phyloP scores from a whole-genome alignment of 2,113 vertebrate species.

The Phocoena sinus region DNA sequence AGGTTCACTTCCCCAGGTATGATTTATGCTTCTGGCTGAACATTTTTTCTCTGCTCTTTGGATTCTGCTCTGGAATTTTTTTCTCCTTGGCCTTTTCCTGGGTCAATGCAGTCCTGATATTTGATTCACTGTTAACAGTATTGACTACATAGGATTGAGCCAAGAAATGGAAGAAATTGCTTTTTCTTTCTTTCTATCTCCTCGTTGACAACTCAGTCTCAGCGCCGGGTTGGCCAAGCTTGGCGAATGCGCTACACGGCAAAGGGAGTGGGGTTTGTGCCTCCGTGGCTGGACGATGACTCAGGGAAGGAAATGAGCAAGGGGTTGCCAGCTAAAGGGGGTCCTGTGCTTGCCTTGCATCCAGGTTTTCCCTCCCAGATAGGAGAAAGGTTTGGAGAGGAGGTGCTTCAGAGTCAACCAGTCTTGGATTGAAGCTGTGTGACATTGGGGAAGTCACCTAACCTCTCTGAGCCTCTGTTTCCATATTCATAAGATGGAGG shows the following conservation, averaged over 20 bases:
- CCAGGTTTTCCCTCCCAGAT: not conserved
- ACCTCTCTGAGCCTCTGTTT: not conserved
- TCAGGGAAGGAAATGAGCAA: not conserved
- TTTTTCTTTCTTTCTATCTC: conserved; percentile 63
- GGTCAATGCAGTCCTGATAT: conserved; percentile 68
- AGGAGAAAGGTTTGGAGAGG: not conserved
- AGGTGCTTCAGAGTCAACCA: not conserved
- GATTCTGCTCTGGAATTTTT: conserved; percentile 47
- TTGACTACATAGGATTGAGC: conserved; percentile 66
- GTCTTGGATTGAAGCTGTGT: not conserved
- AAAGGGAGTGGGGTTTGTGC: fast-evolving
- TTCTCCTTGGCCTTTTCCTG: conserved; percentile 61
- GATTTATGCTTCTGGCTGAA: not conserved
- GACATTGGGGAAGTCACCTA: not conserved
- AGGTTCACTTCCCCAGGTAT: not conserved
- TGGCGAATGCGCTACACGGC: fast-evolving
- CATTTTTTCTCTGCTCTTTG: conserved; percentile 28
- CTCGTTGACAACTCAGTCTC: conserved; percentile 60
- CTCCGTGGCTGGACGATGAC: not conserved
- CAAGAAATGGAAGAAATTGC: conserved; percentile 69
- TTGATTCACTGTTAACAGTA: conserved; percentile 74
- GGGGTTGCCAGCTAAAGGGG: no score
- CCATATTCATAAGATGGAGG: not conserved
- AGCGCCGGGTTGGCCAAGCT: not conserved
- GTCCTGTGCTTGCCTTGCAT: not conserved